A percentile compares a stretch with the other conserved stretches of the same genome.
Evolutionary conservation across 2,113 vertebrate species (phyloP).

Genomic region (Platichthys flesus): DNA sequence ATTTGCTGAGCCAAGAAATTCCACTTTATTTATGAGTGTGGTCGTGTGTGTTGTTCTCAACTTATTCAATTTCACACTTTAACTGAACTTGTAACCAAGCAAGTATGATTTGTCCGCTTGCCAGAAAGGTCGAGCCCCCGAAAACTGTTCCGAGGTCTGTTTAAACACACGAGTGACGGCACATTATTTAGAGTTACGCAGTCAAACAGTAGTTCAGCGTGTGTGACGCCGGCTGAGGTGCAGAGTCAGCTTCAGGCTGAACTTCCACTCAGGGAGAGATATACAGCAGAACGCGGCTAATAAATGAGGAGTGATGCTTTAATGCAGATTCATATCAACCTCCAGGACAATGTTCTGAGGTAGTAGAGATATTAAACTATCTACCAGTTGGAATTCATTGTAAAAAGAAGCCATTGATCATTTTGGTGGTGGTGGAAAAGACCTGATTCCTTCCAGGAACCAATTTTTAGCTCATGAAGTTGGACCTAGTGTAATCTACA

Average conservation of each 20-base stretch:
- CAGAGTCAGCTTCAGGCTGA: slow-evolving; percentile 17
- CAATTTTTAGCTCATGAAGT: slow-evolving; percentile 32
- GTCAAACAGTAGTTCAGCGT: not conserved
- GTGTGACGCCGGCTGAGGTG: not conserved
- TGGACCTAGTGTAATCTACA: slow-evolving; percentile 19
- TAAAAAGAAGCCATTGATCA: slow-evolving; percentile 43
- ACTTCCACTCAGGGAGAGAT: not conserved
- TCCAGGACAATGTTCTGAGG: slow-evolving; percentile 16
- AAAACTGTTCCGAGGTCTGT: not conserved
- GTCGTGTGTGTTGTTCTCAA: not conserved
- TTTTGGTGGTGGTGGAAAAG: not conserved
- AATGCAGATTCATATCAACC: slow-evolving; percentile 42
- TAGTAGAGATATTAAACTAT: slow-evolving; percentile 48
- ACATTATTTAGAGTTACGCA: not conserved
- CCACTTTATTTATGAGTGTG: not conserved
- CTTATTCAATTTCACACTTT: not conserved
- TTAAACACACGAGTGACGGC: not conserved
- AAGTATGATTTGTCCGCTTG: not conserved
- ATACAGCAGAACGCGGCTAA: slow-evolving; percentile 3
- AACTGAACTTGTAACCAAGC: not conserved
- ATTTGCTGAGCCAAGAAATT: not conserved
- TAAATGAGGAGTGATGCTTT: slow-evolving; percentile 56
- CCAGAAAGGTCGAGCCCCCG: not conserved
- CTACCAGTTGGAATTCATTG: slow-evolving; percentile 49
- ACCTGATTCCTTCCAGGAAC: slow-evolving; percentile 19